These are phyloP conservation scores for Heptranchias perlo DNA, from an alignment of 2,113 vertebrate species.

Conservation along the genomic window DNA sequence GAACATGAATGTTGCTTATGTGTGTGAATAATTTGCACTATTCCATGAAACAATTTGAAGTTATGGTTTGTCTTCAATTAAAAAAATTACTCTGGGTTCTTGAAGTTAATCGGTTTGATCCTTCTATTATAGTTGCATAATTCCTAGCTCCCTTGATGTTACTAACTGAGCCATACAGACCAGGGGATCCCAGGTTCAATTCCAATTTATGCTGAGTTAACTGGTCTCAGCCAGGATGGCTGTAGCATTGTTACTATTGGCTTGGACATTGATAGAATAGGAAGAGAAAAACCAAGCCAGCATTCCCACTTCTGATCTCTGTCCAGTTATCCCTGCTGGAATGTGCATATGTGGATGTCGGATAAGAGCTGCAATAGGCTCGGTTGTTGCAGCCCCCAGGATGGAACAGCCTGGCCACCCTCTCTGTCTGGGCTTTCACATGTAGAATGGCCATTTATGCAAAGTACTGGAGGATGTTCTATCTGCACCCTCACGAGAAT, in stretches of 20 bases:
- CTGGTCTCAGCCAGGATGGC: not conserved
- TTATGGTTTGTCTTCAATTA: not conserved
- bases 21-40: too few species aligned
- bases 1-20: too few species aligned
- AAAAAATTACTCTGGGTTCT: not conserved
- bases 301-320: slow-evolving; percentile 12
- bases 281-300: not conserved
- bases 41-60: not conserved
- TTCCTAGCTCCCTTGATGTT: not conserved
- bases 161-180: not conserved
- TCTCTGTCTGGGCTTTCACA: not conserved
- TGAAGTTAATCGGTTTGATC: not conserved
- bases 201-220: not conserved
- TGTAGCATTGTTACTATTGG: not conserved
- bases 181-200: not conserved
- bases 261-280: slow-evolving; percentile 11
- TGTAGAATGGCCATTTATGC: not conserved
- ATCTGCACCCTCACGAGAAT: not conserved
- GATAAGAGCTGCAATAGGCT: not conserved
- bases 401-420: not conserved
- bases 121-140: not conserved
- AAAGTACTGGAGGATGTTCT: not conserved
- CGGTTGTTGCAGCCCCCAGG: not conserved
- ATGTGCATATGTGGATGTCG: slow-evolving; percentile 19
- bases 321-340: slow-evolving; percentile 5